A percentile compares a stretch with the other conserved stretches of the same genome.
Conservation (phyloP, 2,888 invertebrate species). For the Agapostemon virescens region DNA sequence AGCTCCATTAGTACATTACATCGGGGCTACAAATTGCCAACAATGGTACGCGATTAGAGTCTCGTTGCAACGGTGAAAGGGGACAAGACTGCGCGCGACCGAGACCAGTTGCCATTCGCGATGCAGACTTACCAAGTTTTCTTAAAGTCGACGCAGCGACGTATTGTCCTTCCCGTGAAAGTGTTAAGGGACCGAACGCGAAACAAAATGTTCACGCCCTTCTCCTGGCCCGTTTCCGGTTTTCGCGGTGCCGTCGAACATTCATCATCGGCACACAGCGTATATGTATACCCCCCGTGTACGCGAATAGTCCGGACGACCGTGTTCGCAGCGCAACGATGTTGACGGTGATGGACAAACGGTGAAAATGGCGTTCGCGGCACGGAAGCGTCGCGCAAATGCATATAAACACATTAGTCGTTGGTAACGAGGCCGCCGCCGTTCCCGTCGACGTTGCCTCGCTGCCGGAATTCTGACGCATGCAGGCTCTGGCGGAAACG, state of each 20-base stretch:
- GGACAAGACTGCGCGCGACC: too few relatives aligned
- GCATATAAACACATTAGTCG: slow-evolving; percentile 74
- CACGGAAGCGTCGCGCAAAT: slow-evolving; percentile 69
- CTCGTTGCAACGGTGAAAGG: background rate
- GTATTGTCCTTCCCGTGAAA: background rate
- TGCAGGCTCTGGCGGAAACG: slow-evolving; percentile 34
- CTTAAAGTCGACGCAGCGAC: background rate
- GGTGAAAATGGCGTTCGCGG: slow-evolving; percentile 42
- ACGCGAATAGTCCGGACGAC: background rate
- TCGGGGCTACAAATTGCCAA: background rate
- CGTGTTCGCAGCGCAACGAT: slow-evolving; percentile 11
- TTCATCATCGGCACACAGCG: background rate
- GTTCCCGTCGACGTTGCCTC: background rate
- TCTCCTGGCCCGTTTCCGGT: background rate
- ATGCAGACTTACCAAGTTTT: background rate
- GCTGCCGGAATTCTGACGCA: slow-evolving; percentile 51
- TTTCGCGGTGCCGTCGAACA: slow-evolving; percentile 7
- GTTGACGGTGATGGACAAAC: background rate
- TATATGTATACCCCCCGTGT: background rate
- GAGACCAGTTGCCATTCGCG: background rate
- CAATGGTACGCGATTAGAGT: background rate
- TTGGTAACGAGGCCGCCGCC: slow-evolving; percentile 48
- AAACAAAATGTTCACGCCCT: background rate
- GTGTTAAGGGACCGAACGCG: slow-evolving; percentile 6
- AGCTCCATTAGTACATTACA: background rate